Evolutionary conservation across 2,113 vertebrate genomes (phyloP).

Genomic region (Podarcis raffonei): DNA sequence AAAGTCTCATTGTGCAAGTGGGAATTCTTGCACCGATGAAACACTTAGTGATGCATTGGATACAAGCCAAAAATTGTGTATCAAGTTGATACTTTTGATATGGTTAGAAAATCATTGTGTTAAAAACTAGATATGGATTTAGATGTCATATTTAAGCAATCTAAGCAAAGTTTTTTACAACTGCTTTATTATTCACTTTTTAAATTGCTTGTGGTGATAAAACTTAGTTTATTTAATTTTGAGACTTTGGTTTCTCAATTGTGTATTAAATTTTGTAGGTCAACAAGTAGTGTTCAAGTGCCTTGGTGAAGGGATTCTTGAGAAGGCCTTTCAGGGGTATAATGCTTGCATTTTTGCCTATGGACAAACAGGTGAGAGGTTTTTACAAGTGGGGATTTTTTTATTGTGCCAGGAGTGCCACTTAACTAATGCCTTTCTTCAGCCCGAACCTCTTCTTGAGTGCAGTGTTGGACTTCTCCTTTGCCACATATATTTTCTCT

Average conservation of each 20-base stretch:
- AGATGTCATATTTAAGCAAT: neutral
- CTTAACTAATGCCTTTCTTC: no score
- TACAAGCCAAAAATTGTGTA: no score
- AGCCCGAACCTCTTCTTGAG: neutral
- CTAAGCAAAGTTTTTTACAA: neutral
- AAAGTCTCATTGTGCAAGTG: no score
- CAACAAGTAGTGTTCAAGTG: conserved; percentile 99
- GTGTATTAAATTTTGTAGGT: conserved; percentile 78
- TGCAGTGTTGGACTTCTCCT: neutral
- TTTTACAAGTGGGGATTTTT: fast-evolving
- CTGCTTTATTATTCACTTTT: neutral
- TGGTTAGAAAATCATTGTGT: neutral
- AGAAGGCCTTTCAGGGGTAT: conserved; percentile 99
- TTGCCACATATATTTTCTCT: neutral
- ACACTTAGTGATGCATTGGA: no score
- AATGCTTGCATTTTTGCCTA: conserved; percentile 99
- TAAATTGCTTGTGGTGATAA: fast-evolving
- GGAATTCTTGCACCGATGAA: no score
- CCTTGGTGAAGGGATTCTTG: conserved; percentile 98
- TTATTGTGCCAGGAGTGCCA: neutral
- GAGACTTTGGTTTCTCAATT: neutral
- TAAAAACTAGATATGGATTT: neutral
- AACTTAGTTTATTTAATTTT: neutral
- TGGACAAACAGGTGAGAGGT: conserved; percentile 95
- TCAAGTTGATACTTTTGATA: neutral